phyloP scores from a whole-genome alignment of 2,888 invertebrate genomes.

The Boloria selene region DNA sequence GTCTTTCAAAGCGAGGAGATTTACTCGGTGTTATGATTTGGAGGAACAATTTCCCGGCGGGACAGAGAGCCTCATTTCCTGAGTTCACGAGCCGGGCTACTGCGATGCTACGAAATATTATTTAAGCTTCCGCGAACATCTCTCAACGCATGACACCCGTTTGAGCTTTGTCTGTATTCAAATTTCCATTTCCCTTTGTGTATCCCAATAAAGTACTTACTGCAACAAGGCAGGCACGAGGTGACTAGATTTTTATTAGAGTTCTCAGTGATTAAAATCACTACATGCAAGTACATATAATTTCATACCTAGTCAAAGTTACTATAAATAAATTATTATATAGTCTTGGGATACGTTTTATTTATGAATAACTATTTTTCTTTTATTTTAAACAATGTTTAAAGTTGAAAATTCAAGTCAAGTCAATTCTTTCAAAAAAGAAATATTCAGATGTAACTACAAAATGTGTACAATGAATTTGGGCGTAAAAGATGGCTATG shows the following conservation, averaged over 20 bases:
- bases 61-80: slow-evolving; percentile 79
- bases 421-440: too few species aligned
- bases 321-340: too few species aligned
- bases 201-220: slow-evolving; percentile 37
- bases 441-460: too few species aligned
- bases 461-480: too few species aligned
- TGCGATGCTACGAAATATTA: slow-evolving; percentile 73
- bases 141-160: slow-evolving; percentile 64
- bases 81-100: slow-evolving; percentile 60
- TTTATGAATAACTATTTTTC: too few species aligned
- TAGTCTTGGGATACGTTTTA: too few species aligned
- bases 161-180: slow-evolving; percentile 57
- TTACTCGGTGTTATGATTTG: slow-evolving; percentile 75
- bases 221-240: slow-evolving; percentile 22
- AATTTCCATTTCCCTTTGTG: slow-evolving; percentile 52
- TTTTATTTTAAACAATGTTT: too few species aligned
- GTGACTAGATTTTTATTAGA: background rate
- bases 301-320: too few species aligned
- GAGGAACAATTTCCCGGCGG: slow-evolving; percentile 78
- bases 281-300: too few species aligned
- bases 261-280: too few species aligned
- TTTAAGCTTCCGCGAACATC: slow-evolving; percentile 74
- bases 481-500: too few species aligned
- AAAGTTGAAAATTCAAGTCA: too few species aligned
- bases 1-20: slow-evolving; percentile 69